phyloP scores from a whole-genome alignment of 2,888 invertebrate genomes.

The Catocala sponsa region DNA sequence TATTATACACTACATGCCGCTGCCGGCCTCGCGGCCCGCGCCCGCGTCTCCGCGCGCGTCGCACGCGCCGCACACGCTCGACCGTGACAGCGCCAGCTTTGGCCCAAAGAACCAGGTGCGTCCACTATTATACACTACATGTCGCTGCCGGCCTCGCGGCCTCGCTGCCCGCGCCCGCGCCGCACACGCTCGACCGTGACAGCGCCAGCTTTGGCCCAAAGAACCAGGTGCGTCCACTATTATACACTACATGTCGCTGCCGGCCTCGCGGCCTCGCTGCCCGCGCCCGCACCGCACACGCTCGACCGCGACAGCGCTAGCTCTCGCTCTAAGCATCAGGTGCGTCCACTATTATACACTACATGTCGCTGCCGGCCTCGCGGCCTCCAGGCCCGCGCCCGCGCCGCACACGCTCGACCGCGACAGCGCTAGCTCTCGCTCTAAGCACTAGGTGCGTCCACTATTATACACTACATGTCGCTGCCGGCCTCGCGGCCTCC shows the following conservation, averaged over 20 bases:
- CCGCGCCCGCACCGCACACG: slow-evolving; percentile 74
- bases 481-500: too few species aligned
- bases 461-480: too few species aligned
- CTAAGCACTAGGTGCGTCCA: slow-evolving; percentile 87
- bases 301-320: slow-evolving; percentile 80
- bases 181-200: slow-evolving; percentile 78
- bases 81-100: slow-evolving; percentile 71
- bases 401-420: slow-evolving; percentile 77
- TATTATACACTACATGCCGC: slow-evolving; percentile 96
- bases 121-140: slow-evolving; percentile 92
- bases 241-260: slow-evolving; percentile 97
- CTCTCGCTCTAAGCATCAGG: slow-evolving; percentile 87
- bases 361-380: slow-evolving; percentile 97
- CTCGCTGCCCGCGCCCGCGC: too few species aligned
- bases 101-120: slow-evolving; percentile 88
- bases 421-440: slow-evolving; percentile 68
- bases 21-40: slow-evolving; percentile 93
- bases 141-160: slow-evolving; percentile 95
- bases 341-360: slow-evolving; percentile 88
- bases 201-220: slow-evolving; percentile 78
- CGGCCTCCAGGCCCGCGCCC: too few species aligned
- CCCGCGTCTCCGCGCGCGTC: slow-evolving; percentile 69
- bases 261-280: slow-evolving; percentile 92
- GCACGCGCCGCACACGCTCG: slow-evolving; percentile 74
- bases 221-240: slow-evolving; percentile 82